These are phyloP conservation scores for Patagioenas fasciata DNA, from an alignment of 2,113 vertebrate species.

Conservation along the genomic window DNA sequence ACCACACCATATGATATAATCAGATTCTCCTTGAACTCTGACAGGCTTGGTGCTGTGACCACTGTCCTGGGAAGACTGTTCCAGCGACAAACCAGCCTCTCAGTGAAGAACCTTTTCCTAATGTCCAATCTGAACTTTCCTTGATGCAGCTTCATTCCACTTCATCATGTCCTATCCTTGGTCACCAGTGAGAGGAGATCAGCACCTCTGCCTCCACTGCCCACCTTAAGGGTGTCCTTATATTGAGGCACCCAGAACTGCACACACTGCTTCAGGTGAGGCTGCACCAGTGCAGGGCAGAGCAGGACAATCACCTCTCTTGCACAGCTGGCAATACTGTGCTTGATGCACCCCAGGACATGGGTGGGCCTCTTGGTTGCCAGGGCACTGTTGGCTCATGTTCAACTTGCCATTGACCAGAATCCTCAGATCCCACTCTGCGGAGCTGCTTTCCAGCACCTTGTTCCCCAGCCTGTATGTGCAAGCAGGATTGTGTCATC, in stretches of 20 bases:
- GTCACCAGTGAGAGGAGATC: neutral
- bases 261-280: neutral
- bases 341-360: neutral
- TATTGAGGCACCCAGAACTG: accelerated
- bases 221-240: neutral
- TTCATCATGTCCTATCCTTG: neutral
- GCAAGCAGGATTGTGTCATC: neutral
- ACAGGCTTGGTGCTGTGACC: neutral
- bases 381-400: neutral
- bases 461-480: neutral
- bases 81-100: accelerated
- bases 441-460: neutral
- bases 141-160: neutral
- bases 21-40: too few species aligned
- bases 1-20: neutral
- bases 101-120: neutral
- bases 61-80: neutral
- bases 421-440: accelerated
- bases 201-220: neutral
- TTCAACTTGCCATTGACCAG: neutral
- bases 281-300: accelerated
- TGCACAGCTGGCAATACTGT: accelerated
- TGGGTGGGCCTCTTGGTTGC: accelerated
- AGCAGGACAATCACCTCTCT: accelerated
- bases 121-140: neutral